Conservation (phyloP, 2,113 vertebrate genomes). For the Actenoides lindsayi region DNA sequence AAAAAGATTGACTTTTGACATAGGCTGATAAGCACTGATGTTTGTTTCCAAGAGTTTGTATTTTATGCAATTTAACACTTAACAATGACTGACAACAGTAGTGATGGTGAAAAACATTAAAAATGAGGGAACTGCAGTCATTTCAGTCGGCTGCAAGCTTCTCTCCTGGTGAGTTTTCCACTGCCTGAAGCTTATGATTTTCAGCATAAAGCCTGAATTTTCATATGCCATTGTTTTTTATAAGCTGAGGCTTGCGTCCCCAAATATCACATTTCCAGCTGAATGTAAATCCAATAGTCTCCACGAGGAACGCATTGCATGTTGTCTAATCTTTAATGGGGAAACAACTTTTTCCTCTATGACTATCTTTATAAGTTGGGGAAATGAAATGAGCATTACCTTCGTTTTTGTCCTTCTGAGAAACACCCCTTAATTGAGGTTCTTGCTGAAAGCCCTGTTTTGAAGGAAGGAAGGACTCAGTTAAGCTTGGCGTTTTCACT, state of each 20-base stretch:
- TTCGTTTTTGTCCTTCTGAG: neutral
- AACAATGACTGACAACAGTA: slow-evolving; percentile 60
- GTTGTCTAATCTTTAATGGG: neutral
- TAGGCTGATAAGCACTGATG: slow-evolving; percentile 61
- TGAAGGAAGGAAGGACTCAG: neutral
- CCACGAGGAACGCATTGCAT: neutral
- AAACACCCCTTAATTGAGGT: neutral
- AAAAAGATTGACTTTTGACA: slow-evolving; percentile 69
- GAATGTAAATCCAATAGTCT: neutral
- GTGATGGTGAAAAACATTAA: slow-evolving; percentile 24
- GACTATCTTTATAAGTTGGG: neutral
- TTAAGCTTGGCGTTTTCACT: neutral
- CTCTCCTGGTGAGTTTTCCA: neutral
- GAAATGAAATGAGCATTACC: neutral
- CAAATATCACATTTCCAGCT: neutral
- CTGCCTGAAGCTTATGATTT: neutral
- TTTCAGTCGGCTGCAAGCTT: neutral
- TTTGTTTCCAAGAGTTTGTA: slow-evolving; percentile 60
- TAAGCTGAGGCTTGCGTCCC: neutral
- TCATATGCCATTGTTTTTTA: neutral
- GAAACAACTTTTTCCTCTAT: neutral
- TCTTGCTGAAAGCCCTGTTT: neutral
- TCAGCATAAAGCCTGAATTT: neutral
- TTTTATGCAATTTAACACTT: slow-evolving; percentile 64
- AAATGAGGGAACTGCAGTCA: slow-evolving; percentile 35